Evolutionary conservation across 2,888 invertebrate species (phyloP).

Genomic region (Trichacis sp.): DNA sequence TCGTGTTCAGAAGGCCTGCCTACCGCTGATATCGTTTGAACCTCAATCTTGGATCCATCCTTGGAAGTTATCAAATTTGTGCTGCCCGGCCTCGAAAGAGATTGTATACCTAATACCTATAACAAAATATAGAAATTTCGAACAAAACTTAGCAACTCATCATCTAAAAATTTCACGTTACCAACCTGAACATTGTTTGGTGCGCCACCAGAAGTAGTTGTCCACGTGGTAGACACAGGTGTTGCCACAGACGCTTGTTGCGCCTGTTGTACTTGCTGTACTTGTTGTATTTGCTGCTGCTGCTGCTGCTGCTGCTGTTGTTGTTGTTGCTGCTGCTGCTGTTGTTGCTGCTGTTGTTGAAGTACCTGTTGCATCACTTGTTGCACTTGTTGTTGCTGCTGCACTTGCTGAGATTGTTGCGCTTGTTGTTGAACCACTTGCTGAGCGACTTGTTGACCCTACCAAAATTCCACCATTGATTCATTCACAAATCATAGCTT

Average conservation of each 20-base stretch:
- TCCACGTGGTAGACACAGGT: constrained; percentile 62
- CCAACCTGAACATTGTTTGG: constrained; percentile 65
- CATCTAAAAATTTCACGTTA: constrained; percentile 12
- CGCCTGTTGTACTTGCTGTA: constrained; percentile 62
- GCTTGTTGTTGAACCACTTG: constrained; percentile 60
- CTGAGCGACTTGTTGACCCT: constrained; percentile 64
- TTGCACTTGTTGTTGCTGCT: constrained; percentile 40
- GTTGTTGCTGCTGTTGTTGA: constrained; percentile 51
- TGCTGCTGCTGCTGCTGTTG: constrained; percentile 42
- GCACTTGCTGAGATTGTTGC: constrained; percentile 50
- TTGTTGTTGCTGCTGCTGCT: constrained; percentile 48
- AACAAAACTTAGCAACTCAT: too few relatives aligned
- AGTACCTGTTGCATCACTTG: constrained; percentile 42
- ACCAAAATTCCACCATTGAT: constrained; percentile 13
- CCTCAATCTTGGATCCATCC: constrained; percentile 66
- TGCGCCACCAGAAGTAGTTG: constrained; percentile 64
- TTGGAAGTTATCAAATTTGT: constrained; percentile 64
- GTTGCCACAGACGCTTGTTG: constrained; percentile 65
- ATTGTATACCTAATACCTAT: constrained; percentile 63
- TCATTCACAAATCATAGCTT: too few relatives aligned
- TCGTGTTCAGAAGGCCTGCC: constrained; percentile 53
- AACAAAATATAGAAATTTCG: too few relatives aligned
- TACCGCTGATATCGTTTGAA: constrained; percentile 59
- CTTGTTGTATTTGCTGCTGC: constrained; percentile 51
- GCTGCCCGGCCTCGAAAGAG: constrained; percentile 55